A percentile compares a stretch with the other conserved stretches of the same genome.
Evolutionary conservation across 2,888 invertebrate species (phyloP).

Genomic region (Acleris laterana): DNA sequence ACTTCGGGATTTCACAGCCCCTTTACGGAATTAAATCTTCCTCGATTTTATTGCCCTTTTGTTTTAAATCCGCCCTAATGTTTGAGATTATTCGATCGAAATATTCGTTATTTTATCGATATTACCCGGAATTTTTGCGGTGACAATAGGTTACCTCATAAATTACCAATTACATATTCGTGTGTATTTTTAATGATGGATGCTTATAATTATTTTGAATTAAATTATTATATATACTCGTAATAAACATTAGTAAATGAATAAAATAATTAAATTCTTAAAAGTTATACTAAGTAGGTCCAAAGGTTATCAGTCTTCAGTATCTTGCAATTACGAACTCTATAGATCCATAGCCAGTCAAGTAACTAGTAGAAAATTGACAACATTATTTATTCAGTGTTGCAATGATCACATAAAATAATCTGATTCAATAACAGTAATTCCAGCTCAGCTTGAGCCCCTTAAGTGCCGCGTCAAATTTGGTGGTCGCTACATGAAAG

Average conservation of each 20-base stretch:
- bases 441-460: slow-evolving; percentile 18
- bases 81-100: slow-evolving; percentile 15
- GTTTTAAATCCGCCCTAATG: slow-evolving; percentile 31
- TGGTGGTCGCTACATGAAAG: slow-evolving; percentile 47
- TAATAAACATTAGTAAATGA: too few species aligned
- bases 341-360: too few species aligned
- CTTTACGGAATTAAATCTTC: slow-evolving; percentile 40
- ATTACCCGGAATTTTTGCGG: background rate
- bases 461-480: slow-evolving; percentile 32
- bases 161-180: too few species aligned
- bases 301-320: too few species aligned
- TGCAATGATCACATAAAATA: slow-evolving; percentile 15
- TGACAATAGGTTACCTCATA: too few species aligned
- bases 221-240: too few species aligned
- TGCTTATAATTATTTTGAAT: too few species aligned
- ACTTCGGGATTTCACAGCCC: slow-evolving; percentile 40
- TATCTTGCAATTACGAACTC: too few species aligned
- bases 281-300: too few species aligned
- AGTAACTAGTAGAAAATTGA: too few species aligned
- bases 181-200: too few species aligned
- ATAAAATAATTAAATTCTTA: too few species aligned
- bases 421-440: slow-evolving; percentile 29
- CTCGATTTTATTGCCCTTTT: slow-evolving; percentile 38
- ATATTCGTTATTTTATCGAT: slow-evolving; percentile 8
- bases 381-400: slow-evolving; percentile 2